Base-by-base conservation (phyloP, 2,797 vertebrate species). In the Trachops cirrhosus region DNA sequence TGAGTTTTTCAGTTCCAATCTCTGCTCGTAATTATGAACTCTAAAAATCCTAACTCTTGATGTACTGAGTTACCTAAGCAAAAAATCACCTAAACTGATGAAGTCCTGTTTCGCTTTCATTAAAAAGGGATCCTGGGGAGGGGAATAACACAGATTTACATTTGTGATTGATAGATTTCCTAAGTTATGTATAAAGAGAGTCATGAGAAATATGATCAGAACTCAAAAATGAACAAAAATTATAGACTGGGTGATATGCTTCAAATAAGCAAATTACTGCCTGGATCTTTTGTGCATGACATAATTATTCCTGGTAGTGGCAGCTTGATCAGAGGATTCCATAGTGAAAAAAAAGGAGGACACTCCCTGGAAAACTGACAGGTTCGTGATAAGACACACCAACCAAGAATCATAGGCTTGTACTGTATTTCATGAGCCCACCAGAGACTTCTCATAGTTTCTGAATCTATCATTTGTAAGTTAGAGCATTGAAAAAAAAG, bases 251-350 rank as follows among this genome's bases (percentile, higher is more conserved):
- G 32, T 62, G 22, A n/a, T 41, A n/a, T 52, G 26, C 77, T 80
- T 89, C 41, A 32, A 80, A 78, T 39, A 5, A 74, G 71, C 59
- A 59, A 89, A 97, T 92, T 48, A 82, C 44, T 41, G 22, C 86
- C 52, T 67, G 87, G 91, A 59, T 80, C 86, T 92, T 94, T 89
- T 95, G 64, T 79, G 70, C 46, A 44, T 92, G 85, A 92, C 41
- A 9, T 91, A 83, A 95, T 85, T 77, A 52, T 83, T 89, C 48
- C 29, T 91, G 67, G 48, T 91, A 86, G 50, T 37, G 50, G 50
- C 86, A 91, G 89, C 79, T 93, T 83, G 37, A 59, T 94, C 90
- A 92, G 48, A 90, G 92, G 83, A 90, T 93, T 92, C 59, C 77
- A 62, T 9, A 48, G 64, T 86, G 62, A 73, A 44, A 3, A 59